Evolutionary conservation across 2,888 invertebrate species (phyloP), one percentile per base, ranked within the genome.

Genomic region (Eupeodes latifasciatus): DNA sequence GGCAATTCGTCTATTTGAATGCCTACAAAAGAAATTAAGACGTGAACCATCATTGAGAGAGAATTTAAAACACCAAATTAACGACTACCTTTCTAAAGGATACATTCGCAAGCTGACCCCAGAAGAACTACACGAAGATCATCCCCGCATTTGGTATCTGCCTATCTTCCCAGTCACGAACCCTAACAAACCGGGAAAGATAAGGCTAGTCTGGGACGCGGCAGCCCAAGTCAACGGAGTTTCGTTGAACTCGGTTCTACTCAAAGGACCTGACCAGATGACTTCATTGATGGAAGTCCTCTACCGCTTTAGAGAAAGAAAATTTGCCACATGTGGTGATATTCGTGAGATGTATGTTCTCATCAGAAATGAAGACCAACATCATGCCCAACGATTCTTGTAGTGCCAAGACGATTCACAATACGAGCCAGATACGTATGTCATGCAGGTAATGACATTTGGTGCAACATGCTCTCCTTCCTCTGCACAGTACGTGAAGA

Each of bases 61-160:
- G 14, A 19, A 14, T 7, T 6, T 61, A 2, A 7, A 61, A 34
- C 7, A 4, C 36, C 14, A 61, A 61, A 61, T 61, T 2, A n/a
- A 36, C 5, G 7, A 61, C 6, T 34, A 61, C n/a, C 7, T 61
- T 2, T 14, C 59, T 3, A 61, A 61, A 36, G 59, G 59, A 14
- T 59, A 59, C 11, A 59, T 59, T n/a, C 59, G 59, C 6, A 27
- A 59, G 36, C 9, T 59, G 34, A 34, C 59, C 11, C 14, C 11
- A 59, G 6, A 51, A 7, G 19, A 19, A 19, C 51, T 51, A 5
- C n/a, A 51, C 1, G 34, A 36, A 14, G 36, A 14, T 12, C 10
- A 61, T 61, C 59, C 27, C 14, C 59, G 59, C 16, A 61, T 36
- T 14, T 61, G 59, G n/a, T n/a, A n/a, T n/a, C n/a, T n/a, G n/a